Evolutionary conservation across 2,113 vertebrate genomes (phyloP), one percentile per base, ranked within the genome.

Genomic region (Zapus hudsonius): DNA sequence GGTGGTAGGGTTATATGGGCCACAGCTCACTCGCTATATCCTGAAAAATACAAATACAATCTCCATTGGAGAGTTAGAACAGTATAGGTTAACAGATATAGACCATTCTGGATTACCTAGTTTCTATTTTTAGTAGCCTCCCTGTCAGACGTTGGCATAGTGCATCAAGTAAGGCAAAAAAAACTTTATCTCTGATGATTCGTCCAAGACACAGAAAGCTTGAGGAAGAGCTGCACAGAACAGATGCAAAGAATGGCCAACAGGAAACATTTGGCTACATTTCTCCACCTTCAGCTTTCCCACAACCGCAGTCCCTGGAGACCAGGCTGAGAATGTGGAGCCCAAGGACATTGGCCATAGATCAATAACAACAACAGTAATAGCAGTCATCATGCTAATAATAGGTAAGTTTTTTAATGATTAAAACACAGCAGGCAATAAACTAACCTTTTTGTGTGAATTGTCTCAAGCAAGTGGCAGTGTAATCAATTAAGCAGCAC

Each of bases 401-500:
- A 73, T 44, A 87, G 74, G 23, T 36, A 74, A 76, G 87, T 16
- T 29, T 29, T 83, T 36, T 61, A 83, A 66, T 63, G 52, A 79
- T 87, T 67, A 63, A 5, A 38, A 81, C 33, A 25, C 80, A 4
- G 17, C 59, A 70, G 20, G 25, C 42, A 59, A n/a, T 74, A 29
- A 63, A 11, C 33, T 63, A 82, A 84, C 2, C 40, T 36, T 80
- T 93, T 64, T 44, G 57, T n/a, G 47, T 61, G 52, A 83, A 82
- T 90, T 23, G 4, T 79, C 64, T 88, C 38, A 66, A 64, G 38
- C 44, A 66, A 79, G 7, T 55, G 3, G 59, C 52, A 90, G 31
- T n/a, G 70, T 36, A 73, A 93, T 67, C 61, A 89, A 74, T 70
- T 87, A 79, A 93, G 81, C 85, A n/a, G 2, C 83, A 42, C 22